Conservation (phyloP, 2,888 invertebrate genomes). For the Mycalesis mineus region DNA sequence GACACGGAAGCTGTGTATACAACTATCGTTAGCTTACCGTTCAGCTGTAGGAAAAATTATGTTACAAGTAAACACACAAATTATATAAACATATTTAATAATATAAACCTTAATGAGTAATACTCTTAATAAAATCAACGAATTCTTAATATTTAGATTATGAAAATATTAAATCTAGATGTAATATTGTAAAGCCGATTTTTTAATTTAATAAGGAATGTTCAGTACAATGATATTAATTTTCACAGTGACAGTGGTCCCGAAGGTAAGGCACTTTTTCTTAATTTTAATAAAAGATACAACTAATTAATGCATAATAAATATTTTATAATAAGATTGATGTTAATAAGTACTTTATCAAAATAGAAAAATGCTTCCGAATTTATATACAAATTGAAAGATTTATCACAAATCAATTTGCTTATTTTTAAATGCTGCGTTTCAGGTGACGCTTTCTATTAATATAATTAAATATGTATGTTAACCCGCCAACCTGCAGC, state of each 20-base stretch:
- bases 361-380: neutral
- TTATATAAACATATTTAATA: constrained; percentile 58
- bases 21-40: too few species aligned
- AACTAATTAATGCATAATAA: constrained; percentile 14
- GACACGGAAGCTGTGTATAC: neutral
- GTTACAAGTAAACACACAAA: constrained; percentile 27
- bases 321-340: neutral
- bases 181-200: constrained; percentile 49
- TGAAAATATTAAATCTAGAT: constrained; percentile 51
- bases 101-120: constrained; percentile 58
- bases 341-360: constrained; percentile 5
- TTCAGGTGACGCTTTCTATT: too few species aligned
- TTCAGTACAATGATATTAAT: constrained; percentile 51
- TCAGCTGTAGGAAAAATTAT: too few species aligned
- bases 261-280: constrained; percentile 49
- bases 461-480: too few species aligned
- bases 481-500: too few species aligned
- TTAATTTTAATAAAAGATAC: neutral
- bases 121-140: constrained; percentile 69
- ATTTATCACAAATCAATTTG: neutral
- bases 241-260: constrained; percentile 58
- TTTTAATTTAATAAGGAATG: constrained; percentile 63
- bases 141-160: constrained; percentile 55
- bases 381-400: neutral
- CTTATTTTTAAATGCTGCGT: too few species aligned